Evolutionary conservation across 2,888 invertebrate species (phyloP).

Genomic region (Malthinus seriepunctatus): DNA sequence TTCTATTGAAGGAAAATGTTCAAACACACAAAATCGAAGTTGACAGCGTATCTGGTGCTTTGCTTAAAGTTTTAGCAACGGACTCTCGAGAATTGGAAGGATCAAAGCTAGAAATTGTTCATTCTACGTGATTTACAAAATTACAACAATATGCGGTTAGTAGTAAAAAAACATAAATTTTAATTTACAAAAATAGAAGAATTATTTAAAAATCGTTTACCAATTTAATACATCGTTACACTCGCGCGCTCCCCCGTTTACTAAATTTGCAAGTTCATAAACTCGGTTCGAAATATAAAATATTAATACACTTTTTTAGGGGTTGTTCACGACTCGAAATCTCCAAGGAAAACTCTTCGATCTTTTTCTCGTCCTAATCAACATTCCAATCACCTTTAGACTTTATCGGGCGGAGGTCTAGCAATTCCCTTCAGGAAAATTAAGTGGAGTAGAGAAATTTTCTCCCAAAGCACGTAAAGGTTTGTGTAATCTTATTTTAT

Average conservation of each 20-base stretch:
- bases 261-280: conserved; percentile 33
- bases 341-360: conserved; percentile 39
- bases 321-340: conserved; percentile 13
- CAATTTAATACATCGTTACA: conserved; percentile 4
- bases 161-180: neutral
- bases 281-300: conserved; percentile 38
- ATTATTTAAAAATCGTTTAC: neutral
- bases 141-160: neutral
- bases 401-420: conserved; percentile 50
- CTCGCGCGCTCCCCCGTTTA: conserved; percentile 9
- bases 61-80: conserved; percentile 11
- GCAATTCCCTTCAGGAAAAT: conserved; percentile 54
- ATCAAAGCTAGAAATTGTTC: conserved; percentile 16
- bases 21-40: conserved; percentile 16
- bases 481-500: conserved; percentile 49
- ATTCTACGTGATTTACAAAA: conserved; percentile 14
- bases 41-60: conserved; percentile 14
- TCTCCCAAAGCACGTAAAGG: conserved; percentile 45
- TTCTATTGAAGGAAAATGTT: conserved; percentile 12
- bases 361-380: conserved; percentile 50
- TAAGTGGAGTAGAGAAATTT: conserved; percentile 53
- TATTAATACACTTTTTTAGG: conserved; percentile 39
- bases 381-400: conserved; percentile 55
- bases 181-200: neutral
- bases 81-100: conserved; percentile 10